phyloP scores from a whole-genome alignment of 2,888 invertebrate genomes.

The Synanthedon formicaeformis region DNA sequence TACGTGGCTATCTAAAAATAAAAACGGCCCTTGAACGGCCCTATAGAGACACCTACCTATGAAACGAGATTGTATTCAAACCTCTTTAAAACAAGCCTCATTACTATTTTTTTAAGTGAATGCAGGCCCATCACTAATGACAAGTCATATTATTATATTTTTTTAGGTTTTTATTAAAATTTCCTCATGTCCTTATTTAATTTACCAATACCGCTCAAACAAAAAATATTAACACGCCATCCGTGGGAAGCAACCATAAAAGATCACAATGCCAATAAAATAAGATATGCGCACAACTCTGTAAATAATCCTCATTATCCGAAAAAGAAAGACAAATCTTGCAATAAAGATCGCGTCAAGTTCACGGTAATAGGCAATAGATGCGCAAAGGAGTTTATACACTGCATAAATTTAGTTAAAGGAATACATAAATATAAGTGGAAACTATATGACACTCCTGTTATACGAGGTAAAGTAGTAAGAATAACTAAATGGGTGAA shows the following conservation, averaged over 20 bases:
- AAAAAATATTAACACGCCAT: conserved; percentile 23
- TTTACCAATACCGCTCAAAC: conserved; percentile 12
- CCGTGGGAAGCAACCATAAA: conserved; percentile 46
- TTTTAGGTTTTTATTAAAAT: background rate
- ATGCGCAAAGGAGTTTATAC: conserved; percentile 44
- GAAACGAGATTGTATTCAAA: too few relatives aligned
- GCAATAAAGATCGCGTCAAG: conserved; percentile 17
- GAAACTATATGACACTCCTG: conserved; percentile 35
- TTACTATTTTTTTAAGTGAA: too few relatives aligned
- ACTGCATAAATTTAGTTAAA: conserved; percentile 35
- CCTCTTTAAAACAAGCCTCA: too few relatives aligned
- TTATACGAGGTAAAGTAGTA: conserved; percentile 33
- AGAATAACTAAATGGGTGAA: background rate
- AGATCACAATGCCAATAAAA: conserved; percentile 19
- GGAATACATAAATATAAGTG: conserved; percentile 44
- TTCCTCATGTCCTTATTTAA: conserved; percentile 20
- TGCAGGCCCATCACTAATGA: too few relatives aligned
- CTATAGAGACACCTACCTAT: too few relatives aligned
- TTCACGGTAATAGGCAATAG: conserved; percentile 48
- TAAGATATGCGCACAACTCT: conserved; percentile 48
- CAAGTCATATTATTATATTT: too few relatives aligned
- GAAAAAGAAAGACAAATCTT: conserved; percentile 16
- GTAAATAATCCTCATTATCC: conserved; percentile 39
- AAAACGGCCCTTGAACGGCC: too few relatives aligned
- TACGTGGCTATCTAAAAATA: too few relatives aligned